Conservation (phyloP, 1,140 invertebrate species). For the Drosophila ironensis region DNA sequence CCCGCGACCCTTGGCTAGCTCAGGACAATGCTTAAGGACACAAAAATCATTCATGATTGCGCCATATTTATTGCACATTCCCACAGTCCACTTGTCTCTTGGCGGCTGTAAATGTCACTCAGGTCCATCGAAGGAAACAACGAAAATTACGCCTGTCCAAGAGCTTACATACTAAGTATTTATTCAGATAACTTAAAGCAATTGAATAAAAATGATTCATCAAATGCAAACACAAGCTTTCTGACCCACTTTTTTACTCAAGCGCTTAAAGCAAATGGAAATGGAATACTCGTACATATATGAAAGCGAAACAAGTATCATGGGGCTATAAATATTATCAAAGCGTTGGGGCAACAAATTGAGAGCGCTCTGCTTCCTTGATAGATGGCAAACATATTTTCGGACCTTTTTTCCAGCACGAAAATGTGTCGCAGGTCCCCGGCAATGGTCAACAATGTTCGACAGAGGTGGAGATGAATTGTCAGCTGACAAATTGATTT, state of each 20-base stretch:
- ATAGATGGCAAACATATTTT: slow-evolving; percentile 6
- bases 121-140: slow-evolving; percentile 55
- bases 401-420: neutral
- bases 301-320: neutral
- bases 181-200: slow-evolving; percentile 73
- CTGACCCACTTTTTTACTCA: neutral
- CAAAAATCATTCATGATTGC: slow-evolving; percentile 49
- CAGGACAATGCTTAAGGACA: slow-evolving; percentile 70
- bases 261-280: neutral
- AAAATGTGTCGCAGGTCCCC: neutral
- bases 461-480: slow-evolving; percentile 6
- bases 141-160: slow-evolving; percentile 64
- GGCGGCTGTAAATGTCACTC: slow-evolving; percentile 58
- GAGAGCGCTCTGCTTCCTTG: neutral
- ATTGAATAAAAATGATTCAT: slow-evolving; percentile 79
- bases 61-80: slow-evolving; percentile 75
- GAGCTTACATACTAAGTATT: slow-evolving; percentile 70
- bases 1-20: slow-evolving; percentile 50
- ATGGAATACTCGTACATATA: too few relatives aligned
- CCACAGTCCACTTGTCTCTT: slow-evolving; percentile 45
- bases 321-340: slow-evolving; percentile 6
- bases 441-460: neutral
- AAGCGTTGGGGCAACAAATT: neutral
- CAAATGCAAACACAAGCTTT: slow-evolving; percentile 46
- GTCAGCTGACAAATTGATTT: slow-evolving; percentile 1